These are phyloP conservation scores for Leptura quadrifasciata DNA, from an alignment of 2,888 invertebrate species.

Conservation along the genomic window DNA sequence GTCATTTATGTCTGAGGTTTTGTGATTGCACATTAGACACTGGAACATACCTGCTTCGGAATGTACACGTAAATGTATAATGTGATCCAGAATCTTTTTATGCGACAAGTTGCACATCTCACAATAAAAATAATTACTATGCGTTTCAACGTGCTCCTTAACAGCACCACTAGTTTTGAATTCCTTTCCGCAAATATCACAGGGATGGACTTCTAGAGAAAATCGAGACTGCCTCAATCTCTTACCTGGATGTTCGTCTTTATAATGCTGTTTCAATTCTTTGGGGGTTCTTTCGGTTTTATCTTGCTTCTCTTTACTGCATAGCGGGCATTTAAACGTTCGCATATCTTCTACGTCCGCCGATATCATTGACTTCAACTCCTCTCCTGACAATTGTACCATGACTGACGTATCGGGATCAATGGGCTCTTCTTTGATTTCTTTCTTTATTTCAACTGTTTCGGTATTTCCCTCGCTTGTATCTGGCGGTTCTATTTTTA, in stretches of 20 bases:
- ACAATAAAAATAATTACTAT: slow-evolving; percentile 71
- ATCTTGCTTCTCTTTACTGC: slow-evolving; percentile 62
- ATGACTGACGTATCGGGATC: slow-evolving; percentile 50
- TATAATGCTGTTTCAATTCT: slow-evolving; percentile 65
- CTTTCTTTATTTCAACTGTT: slow-evolving; percentile 53
- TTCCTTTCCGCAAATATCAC: slow-evolving; percentile 70
- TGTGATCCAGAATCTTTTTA: slow-evolving; percentile 70
- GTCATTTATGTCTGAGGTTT: slow-evolving; percentile 66
- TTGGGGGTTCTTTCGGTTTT: slow-evolving; percentile 60
- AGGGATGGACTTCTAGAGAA: slow-evolving; percentile 61
- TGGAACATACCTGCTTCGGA: slow-evolving; percentile 67
- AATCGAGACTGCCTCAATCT: slow-evolving; percentile 62
- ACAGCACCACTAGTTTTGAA: slow-evolving; percentile 66
- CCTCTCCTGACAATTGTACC: slow-evolving; percentile 51
- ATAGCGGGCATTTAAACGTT: slow-evolving; percentile 64
- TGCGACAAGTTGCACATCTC: slow-evolving; percentile 69
- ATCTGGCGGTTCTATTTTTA: slow-evolving; percentile 50
- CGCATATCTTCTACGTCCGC: slow-evolving; percentile 44
- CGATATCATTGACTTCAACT: slow-evolving; percentile 50
- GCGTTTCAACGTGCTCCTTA: slow-evolving; percentile 70
- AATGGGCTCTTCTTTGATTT: slow-evolving; percentile 55
- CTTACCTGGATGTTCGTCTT: slow-evolving; percentile 63
- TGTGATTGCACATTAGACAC: slow-evolving; percentile 70
- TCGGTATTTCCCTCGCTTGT: slow-evolving; percentile 13
- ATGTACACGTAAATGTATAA: slow-evolving; percentile 69